These are phyloP conservation scores for Leptopterna dolabrata DNA, from an alignment of 2,888 invertebrate species.

Conservation along the genomic window DNA sequence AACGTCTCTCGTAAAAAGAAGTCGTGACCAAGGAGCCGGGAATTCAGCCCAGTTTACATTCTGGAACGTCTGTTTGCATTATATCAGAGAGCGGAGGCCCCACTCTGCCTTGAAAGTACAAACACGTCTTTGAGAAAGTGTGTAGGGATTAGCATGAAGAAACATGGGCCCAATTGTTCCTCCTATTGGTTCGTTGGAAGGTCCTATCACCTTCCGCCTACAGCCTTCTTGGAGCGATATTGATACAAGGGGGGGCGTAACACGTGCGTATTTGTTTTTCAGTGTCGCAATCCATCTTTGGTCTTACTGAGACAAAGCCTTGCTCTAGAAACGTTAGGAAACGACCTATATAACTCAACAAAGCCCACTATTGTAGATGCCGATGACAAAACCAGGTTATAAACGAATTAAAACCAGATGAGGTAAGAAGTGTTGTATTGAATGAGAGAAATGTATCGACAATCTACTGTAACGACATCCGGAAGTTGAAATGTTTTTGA, in stretches of 20 bases:
- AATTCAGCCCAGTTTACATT: constrained; percentile 18
- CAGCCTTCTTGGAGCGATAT: neutral
- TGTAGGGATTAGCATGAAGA: constrained; percentile 47
- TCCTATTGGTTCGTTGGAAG: neutral
- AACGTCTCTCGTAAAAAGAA: neutral
- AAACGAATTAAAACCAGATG: too few species aligned
- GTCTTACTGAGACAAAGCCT: neutral
- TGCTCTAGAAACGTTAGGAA: neutral
- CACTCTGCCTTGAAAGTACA: constrained; percentile 19
- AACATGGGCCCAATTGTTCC: constrained; percentile 20
- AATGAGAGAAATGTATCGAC: too few species aligned
- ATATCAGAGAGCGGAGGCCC: constrained; percentile 1
- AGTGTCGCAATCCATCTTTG: neutral
- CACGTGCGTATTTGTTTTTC: neutral
- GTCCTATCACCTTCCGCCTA: neutral
- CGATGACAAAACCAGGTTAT: too few species aligned
- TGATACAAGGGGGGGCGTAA: neutral
- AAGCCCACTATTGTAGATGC: too few species aligned
- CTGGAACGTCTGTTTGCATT: neutral
- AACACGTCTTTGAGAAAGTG: constrained; percentile 15
- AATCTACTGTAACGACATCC: too few species aligned
- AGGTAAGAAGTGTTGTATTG: too few species aligned
- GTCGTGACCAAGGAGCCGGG: constrained; percentile 11
- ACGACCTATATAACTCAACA: neutral
- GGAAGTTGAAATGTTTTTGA: too few species aligned